A percentile compares a stretch with the other conserved stretches of the same genome.
These are phyloP conservation scores for Sinelater perroti DNA, from an alignment of 2,888 invertebrate species.

Conservation along the genomic window DNA sequence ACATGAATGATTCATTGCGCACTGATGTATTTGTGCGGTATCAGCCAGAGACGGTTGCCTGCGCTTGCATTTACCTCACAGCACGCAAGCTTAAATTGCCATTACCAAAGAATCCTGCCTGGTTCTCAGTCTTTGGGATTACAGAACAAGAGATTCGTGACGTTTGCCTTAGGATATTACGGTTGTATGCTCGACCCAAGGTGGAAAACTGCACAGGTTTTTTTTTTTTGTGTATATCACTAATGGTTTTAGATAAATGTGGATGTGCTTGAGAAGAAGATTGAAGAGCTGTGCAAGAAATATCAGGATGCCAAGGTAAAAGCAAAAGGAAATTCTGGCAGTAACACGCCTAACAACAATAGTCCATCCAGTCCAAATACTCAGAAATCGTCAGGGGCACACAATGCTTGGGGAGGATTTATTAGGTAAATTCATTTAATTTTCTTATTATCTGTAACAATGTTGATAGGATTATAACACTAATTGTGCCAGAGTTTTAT, in stretches of 20 bases:
- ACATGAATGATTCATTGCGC: constrained; percentile 98
- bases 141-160: constrained; percentile 84
- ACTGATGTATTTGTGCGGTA: constrained; percentile 97
- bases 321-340: constrained; percentile 63
- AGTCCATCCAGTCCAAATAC: constrained; percentile 59
- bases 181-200: constrained; percentile 84
- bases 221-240: neutral
- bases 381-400: constrained; percentile 67
- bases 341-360: constrained; percentile 62
- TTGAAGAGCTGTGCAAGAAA: constrained; percentile 75
- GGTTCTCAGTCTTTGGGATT: constrained; percentile 90
- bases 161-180: constrained; percentile 82
- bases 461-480: neutral
- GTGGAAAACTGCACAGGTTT: constrained; percentile 64
- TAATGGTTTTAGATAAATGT: constrained; percentile 66
- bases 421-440: constrained; percentile 62
- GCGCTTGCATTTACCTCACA: constrained; percentile 98
- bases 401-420: constrained; percentile 75
- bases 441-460: too few species aligned
- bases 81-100: constrained; percentile 87
- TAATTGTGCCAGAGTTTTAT: constrained; percentile 1
- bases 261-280: constrained; percentile 76
- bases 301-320: constrained; percentile 74
- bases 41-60: constrained; percentile 97
- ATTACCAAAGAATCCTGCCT: constrained; percentile 86